These are phyloP conservation scores for Drosophila paramelanica DNA, from an alignment of 2,888 invertebrate species.

Conservation along the genomic window DNA sequence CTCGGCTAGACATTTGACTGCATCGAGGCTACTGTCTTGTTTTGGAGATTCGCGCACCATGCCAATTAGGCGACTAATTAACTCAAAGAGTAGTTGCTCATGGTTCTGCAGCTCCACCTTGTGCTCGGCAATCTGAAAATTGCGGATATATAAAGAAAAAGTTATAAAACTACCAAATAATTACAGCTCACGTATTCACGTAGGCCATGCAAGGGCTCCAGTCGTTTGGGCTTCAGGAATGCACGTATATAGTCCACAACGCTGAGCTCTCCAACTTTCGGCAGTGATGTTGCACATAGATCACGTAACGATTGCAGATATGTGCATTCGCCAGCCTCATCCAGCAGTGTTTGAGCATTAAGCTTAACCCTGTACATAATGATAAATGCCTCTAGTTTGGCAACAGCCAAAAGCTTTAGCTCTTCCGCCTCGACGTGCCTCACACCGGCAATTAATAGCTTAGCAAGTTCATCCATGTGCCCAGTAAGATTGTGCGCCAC, in stretches of 20 bases:
- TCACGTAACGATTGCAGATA: constrained; percentile 50
- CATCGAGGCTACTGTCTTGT: constrained; percentile 86
- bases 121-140: constrained; percentile 68
- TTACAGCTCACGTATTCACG: constrained; percentile 62
- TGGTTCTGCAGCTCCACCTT: constrained; percentile 64
- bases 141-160: background rate
- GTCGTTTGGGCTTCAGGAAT: constrained; percentile 62
- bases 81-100: constrained; percentile 61
- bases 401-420: constrained; percentile 46
- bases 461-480: constrained; percentile 68
- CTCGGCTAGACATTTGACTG: constrained; percentile 88
- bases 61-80: constrained; percentile 72
- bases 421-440: constrained; percentile 46
- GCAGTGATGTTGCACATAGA: constrained; percentile 31
- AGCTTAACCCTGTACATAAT: constrained; percentile 48
- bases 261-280: constrained; percentile 26
- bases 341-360: constrained; percentile 52
- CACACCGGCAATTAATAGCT: constrained; percentile 57
- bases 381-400: constrained; percentile 56
- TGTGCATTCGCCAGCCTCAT: constrained; percentile 61
- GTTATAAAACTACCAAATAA: too few relatives aligned
- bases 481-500: constrained; percentile 28
- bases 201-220: constrained; percentile 59
- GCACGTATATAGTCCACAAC: constrained; percentile 33
- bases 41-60: constrained; percentile 69